Evolutionary conservation across 2,113 vertebrate genomes (phyloP), one percentile per base, ranked within the genome.

Genomic region (Tretioscincus oriximinensis): DNA sequence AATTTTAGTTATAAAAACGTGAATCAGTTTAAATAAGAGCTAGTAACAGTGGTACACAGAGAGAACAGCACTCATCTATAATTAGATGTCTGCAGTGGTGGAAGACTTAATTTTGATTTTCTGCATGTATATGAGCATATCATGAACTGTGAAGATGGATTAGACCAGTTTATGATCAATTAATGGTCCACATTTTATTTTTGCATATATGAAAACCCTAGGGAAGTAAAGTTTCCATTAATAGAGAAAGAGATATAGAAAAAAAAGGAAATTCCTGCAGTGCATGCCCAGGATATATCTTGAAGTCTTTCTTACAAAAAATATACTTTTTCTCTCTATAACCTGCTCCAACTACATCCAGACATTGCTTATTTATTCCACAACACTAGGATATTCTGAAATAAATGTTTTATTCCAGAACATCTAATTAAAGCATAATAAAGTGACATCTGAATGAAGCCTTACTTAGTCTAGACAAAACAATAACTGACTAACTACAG

Each of bases 161-260:
- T 47, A 84, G 64, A 7, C 21, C 45, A 90, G 24, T 21, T 58
- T 0, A 9, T 0, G 7, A 35, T 29, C 69, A 1, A 77, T 11
- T 31, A 41, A 65, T 11, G 45, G 31, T 69, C 2, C 31, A 26
- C 29, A 41, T 41, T 41, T 41, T 41, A 41, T 41, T 41, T 72
- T 76, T 54, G 68, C 82, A 85, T 85, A 76, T 26, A 5, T 58
- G 80, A 84, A 73, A 9, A 72, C 16, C 28, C 31, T 83, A 12
- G 29, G 18, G 8, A 64, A 67, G 80, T 9, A 24, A 54, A 65
- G 18, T 4, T 69, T 35, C 2, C 26, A 28, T 58, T 65, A 9
- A 0, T 83, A 24, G 8, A 72, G 76, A 1, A 5, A 16, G 76
- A 1, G 6, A 16, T 22, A 8, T 73, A 18, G 26, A n/a, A 8